Evolutionary conservation across 2,888 invertebrate genomes (phyloP).

Genomic region (Azorinus chamasolen): DNA sequence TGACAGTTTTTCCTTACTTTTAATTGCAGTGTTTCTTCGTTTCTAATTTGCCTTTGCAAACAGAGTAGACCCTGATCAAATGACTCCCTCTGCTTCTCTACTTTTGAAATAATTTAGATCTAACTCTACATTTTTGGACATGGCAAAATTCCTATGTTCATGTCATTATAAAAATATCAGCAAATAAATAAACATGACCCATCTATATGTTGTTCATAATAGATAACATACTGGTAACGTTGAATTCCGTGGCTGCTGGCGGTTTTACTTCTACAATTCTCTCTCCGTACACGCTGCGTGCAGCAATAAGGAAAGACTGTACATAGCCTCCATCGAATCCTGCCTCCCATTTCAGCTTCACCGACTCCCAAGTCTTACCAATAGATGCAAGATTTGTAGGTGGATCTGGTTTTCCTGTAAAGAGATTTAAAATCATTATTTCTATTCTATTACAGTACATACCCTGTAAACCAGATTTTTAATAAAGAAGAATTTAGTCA

Average conservation of each 20-base stretch:
- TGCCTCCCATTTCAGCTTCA: conserved; percentile 75
- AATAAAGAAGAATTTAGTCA: conserved; percentile 1
- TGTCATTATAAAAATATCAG: too few species aligned
- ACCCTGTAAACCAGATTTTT: neutral
- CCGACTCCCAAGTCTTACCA: conserved; percentile 81
- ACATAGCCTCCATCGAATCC: conserved; percentile 82
- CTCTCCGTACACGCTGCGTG: conserved; percentile 61
- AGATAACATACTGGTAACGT: conserved; percentile 76
- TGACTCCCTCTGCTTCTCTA: too few species aligned
- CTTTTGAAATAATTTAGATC: too few species aligned
- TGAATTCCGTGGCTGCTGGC: conserved; percentile 64
- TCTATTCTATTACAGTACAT: neutral
- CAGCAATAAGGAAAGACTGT: conserved; percentile 74
- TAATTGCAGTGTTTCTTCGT: too few species aligned
- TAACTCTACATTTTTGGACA: too few species aligned
- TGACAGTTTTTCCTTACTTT: too few species aligned
- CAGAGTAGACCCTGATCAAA: too few species aligned
- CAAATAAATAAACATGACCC: too few species aligned
- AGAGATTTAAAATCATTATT: neutral
- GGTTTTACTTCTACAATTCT: conserved; percentile 65
- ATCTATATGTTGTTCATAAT: too few species aligned
- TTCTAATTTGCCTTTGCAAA: too few species aligned
- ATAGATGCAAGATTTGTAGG: conserved; percentile 67
- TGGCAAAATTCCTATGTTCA: too few species aligned
- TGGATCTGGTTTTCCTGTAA: conserved; percentile 79